Evolutionary conservation across 2,888 invertebrate species (phyloP).

Genomic region (Galerucella nymphaeae): DNA sequence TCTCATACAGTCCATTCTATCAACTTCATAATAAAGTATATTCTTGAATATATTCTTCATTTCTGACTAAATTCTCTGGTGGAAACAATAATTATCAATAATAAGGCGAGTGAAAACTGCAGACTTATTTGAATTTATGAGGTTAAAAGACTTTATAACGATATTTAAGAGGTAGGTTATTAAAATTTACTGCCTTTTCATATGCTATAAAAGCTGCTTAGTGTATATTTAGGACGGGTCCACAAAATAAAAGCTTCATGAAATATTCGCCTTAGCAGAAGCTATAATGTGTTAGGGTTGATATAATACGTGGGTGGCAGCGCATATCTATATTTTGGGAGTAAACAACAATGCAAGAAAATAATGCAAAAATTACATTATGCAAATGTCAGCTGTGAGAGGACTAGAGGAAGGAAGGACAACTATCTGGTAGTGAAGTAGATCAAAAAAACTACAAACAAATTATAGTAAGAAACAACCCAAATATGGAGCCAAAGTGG

Average conservation of each 20-base stretch:
- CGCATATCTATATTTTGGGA: no score
- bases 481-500: no score
- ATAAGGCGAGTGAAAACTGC: not conserved
- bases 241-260: conserved; percentile 2
- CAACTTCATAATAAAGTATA: no score
- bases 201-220: conserved; percentile 12
- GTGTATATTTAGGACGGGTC: not conserved
- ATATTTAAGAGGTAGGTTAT: conserved; percentile 11
- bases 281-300: not conserved
- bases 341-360: no score
- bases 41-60: not conserved
- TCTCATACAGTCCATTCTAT: no score
- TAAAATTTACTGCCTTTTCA: conserved; percentile 15
- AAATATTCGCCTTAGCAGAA: not conserved
- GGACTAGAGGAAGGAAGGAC: no score
- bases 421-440: no score
- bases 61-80: not conserved
- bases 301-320: not conserved
- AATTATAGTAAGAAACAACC: no score
- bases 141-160: conserved; percentile 17
- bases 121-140: conserved; percentile 24
- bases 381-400: no score
- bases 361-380: no score
- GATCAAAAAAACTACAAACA: no score
- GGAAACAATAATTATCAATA: not conserved